A percentile compares a stretch with the other conserved stretches of the same genome.
These are phyloP conservation scores for Phallusia fumigata DNA, from an alignment of 23 tunicate genomes.

Conservation along the genomic window DNA sequence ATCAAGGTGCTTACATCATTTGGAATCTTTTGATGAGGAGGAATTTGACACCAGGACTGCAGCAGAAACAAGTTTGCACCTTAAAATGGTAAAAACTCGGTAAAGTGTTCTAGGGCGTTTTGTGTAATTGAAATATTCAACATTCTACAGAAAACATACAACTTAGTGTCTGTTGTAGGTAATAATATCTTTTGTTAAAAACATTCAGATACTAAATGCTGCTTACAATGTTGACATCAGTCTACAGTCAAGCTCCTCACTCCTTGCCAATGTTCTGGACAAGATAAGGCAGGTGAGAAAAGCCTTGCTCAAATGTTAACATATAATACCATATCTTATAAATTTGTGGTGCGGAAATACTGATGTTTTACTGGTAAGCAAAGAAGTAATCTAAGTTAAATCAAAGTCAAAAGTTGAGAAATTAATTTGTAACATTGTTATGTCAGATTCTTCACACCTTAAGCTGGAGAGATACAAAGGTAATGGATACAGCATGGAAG, in stretches of 20 bases:
- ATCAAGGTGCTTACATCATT: slow-evolving; percentile 46
- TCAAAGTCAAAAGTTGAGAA: neutral
- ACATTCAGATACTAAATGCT: slow-evolving; percentile 40
- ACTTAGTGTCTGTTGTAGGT: no score
- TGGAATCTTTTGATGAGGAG: slow-evolving; percentile 38
- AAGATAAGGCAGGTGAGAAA: slow-evolving; percentile 55
- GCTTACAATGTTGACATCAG: slow-evolving; percentile 63
- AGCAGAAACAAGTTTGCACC: slow-evolving; percentile 18
- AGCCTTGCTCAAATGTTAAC: no score
- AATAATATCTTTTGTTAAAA: neutral
- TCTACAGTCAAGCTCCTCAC: slow-evolving; percentile 59
- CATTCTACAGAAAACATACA: no score
- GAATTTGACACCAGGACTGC: slow-evolving; percentile 2
- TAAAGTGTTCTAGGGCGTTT: no score
- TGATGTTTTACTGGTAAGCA: no score
- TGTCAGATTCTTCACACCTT: slow-evolving; percentile 20
- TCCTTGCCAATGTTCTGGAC: slow-evolving; percentile 46
- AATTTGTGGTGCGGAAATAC: no score
- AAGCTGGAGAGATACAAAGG: slow-evolving; percentile 34
- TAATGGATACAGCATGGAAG: slow-evolving; percentile 49
- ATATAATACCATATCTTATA: no score
- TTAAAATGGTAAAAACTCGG: slow-evolving; percentile 19
- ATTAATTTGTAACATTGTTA: neutral
- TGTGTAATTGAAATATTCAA: no score
- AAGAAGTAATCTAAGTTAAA: neutral